These are phyloP conservation scores for Baccha elongata DNA, from an alignment of 2,888 invertebrate genomes.

Conservation along the genomic window DNA sequence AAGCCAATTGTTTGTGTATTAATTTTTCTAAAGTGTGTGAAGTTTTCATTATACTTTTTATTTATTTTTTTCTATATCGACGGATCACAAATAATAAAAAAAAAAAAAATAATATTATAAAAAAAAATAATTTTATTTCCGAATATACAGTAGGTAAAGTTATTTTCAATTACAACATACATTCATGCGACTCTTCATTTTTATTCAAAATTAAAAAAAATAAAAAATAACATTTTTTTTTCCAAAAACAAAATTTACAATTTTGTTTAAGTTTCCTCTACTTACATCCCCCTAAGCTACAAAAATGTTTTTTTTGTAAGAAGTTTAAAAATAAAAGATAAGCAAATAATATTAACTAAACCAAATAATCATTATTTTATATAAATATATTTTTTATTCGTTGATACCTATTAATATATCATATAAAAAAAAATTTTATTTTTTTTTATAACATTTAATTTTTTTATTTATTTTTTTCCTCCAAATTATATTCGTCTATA, in stretches of 20 bases:
- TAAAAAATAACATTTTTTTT: slow-evolving; percentile 33
- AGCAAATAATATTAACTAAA: slow-evolving; percentile 37
- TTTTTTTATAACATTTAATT: slow-evolving; percentile 29
- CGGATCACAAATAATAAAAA: neutral
- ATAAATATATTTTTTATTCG: slow-evolving; percentile 45
- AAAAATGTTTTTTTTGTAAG: slow-evolving; percentile 6
- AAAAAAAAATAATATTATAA: neutral
- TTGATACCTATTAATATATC: too few species aligned
- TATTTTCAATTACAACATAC: slow-evolving; percentile 61
- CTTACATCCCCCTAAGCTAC: slow-evolving; percentile 65
- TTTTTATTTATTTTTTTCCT: slow-evolving; percentile 29
- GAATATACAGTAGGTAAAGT: slow-evolving; percentile 50
- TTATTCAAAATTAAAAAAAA: slow-evolving; percentile 6
- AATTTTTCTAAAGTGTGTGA: too few species aligned
- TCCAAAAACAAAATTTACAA: slow-evolving; percentile 51
- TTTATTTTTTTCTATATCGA: too few species aligned
- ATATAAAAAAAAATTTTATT: slow-evolving; percentile 36
- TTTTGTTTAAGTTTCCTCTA: slow-evolving; percentile 49
- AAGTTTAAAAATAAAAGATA: slow-evolving; percentile 11
- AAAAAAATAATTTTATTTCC: slow-evolving; percentile 65
- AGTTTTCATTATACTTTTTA: too few species aligned
- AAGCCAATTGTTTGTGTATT: too few species aligned
- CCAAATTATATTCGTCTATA: slow-evolving; percentile 53
- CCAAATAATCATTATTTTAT: slow-evolving; percentile 38
- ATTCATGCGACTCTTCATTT: slow-evolving; percentile 49